These are phyloP conservation scores for Euura saliciscinereae DNA, from an alignment of 1,140 invertebrate genomes.

Conservation along the genomic window DNA sequence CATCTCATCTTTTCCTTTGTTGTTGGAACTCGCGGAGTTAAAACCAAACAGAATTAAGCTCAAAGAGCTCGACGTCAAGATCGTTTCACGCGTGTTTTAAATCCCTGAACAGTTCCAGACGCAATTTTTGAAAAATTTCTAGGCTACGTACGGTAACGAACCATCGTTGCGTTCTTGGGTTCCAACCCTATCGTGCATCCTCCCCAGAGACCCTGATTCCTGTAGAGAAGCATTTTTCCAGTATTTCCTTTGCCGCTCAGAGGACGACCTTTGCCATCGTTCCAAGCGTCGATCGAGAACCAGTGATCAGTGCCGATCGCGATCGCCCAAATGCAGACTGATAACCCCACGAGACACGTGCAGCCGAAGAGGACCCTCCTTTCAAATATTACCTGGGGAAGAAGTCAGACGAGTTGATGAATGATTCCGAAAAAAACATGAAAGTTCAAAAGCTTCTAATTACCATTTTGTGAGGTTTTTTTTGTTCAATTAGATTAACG, in stretches of 20 bases:
- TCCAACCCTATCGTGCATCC: slow-evolving; percentile 60
- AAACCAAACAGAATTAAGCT: too few species aligned
- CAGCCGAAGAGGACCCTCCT: slow-evolving; percentile 72
- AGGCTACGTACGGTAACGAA: neutral
- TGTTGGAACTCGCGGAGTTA: too few species aligned
- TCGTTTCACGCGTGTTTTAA: too few species aligned
- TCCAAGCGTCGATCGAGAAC: slow-evolving; percentile 67
- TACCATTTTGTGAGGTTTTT: too few species aligned
- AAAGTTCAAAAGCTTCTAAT: too few species aligned
- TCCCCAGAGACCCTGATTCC: slow-evolving; percentile 74
- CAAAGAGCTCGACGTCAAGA: too few species aligned
- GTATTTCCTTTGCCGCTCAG: slow-evolving; percentile 33
- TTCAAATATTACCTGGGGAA: slow-evolving; percentile 68
- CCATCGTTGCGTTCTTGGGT: slow-evolving; percentile 27
- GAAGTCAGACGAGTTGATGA: neutral
- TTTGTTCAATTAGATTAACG: too few species aligned
- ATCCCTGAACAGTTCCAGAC: too few species aligned
- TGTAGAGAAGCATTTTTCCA: slow-evolving; percentile 46
- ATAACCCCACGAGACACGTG: slow-evolving; percentile 70
- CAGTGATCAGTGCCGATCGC: slow-evolving; percentile 79
- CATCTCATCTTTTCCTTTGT: too few species aligned
- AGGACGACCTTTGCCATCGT: slow-evolving; percentile 32
- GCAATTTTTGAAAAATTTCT: neutral
- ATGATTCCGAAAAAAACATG: too few species aligned
- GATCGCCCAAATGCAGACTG: slow-evolving; percentile 73